Evolutionary conservation across 2,113 vertebrate species (phyloP).

Genomic region (Sceloporus undulatus): DNA sequence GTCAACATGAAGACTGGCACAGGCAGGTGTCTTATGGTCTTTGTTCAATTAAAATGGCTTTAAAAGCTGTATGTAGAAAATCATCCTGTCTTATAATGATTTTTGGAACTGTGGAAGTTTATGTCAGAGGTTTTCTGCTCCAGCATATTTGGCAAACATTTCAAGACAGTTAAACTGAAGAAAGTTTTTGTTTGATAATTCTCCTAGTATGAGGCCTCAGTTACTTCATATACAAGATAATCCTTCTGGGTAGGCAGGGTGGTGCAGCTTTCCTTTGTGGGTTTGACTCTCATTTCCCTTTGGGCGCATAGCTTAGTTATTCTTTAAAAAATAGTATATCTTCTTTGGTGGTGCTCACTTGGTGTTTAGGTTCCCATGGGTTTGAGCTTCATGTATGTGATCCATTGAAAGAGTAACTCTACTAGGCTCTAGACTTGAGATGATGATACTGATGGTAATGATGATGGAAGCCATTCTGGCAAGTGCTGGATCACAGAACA

Average conservation of each 20-base stretch:
- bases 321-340: not conserved
- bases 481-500: too few species aligned
- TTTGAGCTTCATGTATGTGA: too few species aligned
- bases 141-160: not conserved
- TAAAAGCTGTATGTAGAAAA: not conserved
- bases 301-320: not conserved
- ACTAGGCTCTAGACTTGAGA: too few species aligned
- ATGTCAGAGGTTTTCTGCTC: not conserved
- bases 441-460: too few species aligned
- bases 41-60: constrained; percentile 7
- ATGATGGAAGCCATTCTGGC: too few species aligned
- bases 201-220: too few species aligned
- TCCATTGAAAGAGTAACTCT: too few species aligned
- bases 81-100: not conserved
- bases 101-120: not conserved
- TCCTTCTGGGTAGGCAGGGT: not conserved
- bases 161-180: not conserved
- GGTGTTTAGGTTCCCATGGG: not conserved
- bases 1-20: not conserved
- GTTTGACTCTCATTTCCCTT: not conserved
- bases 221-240: not conserved
- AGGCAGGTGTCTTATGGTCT: not conserved
- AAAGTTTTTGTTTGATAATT: not conserved
- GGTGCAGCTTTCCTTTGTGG: not conserved
- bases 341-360: not conserved